phyloP scores from a whole-genome alignment of 2,888 invertebrate genomes.

The Podabrus alpinus region DNA sequence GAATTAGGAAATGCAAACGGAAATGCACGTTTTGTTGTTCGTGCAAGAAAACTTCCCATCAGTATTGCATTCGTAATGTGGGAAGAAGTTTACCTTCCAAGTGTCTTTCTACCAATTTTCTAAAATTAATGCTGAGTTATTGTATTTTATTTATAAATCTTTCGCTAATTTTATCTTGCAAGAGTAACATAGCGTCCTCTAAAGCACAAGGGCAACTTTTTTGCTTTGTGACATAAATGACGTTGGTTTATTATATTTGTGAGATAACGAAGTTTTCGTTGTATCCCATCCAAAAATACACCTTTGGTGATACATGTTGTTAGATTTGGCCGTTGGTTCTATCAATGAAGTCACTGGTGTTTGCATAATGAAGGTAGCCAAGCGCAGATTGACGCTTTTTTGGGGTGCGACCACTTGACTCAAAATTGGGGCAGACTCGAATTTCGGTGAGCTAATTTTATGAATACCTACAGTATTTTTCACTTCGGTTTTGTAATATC shows the following conservation, averaged over 20 bases:
- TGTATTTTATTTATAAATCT: background rate
- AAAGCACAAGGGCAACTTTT: background rate
- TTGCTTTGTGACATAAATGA: background rate
- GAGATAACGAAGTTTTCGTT: background rate
- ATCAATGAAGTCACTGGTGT: background rate
- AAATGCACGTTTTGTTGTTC: background rate
- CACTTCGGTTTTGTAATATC: too few relatives aligned
- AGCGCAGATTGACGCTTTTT: background rate
- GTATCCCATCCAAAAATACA: background rate
- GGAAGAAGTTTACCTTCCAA: too few relatives aligned
- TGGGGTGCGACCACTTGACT: background rate
- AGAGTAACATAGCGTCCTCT: background rate
- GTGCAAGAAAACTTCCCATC: background rate
- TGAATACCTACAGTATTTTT: too few relatives aligned
- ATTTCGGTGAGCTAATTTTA: too few relatives aligned
- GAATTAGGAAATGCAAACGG: background rate
- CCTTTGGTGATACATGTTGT: background rate
- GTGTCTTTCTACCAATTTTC: background rate
- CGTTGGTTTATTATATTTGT: background rate
- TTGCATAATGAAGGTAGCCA: background rate
- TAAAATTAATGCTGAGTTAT: background rate
- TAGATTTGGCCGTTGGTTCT: background rate
- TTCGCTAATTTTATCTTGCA: background rate
- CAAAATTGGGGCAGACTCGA: background rate
- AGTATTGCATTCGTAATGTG: too few relatives aligned